These are phyloP conservation scores for Anarhynchus alexandrinus DNA, from an alignment of 2,113 vertebrate species.

Conservation along the genomic window DNA sequence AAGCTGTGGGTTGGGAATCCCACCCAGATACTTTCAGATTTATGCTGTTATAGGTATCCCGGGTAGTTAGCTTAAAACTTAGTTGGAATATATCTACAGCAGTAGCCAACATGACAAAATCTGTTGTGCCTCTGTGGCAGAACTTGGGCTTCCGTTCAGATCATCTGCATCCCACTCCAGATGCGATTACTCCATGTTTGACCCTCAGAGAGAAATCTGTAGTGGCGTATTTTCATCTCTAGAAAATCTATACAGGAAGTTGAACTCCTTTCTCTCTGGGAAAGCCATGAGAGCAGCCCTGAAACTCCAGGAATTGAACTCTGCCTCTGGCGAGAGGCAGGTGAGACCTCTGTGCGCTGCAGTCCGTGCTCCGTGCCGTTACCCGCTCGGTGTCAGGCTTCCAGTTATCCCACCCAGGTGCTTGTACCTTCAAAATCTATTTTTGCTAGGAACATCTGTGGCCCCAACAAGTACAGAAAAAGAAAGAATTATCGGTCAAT, in stretches of 20 bases:
- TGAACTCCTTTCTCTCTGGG: background rate
- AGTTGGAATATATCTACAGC: background rate
- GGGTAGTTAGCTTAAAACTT: background rate
- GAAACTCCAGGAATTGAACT: background rate
- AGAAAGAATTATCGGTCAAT: background rate
- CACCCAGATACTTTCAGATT: background rate
- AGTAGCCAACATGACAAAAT: background rate
- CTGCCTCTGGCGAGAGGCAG: background rate
- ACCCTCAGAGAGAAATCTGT: background rate
- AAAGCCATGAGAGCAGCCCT: background rate
- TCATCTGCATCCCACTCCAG: background rate
- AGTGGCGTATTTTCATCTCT: background rate
- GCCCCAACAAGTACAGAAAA: background rate
- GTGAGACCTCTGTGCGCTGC: background rate
- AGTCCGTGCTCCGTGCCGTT: fast-evolving
- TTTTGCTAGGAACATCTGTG: background rate
- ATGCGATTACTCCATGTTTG: background rate
- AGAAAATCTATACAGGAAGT: background rate
- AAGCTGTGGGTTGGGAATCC: background rate
- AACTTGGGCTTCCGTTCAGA: background rate
- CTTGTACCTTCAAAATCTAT: background rate
- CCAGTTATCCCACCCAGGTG: background rate
- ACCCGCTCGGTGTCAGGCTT: background rate
- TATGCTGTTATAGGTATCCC: background rate
- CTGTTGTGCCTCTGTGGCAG: background rate